phyloP scores from a whole-genome alignment of 30 jellyfish, hydroid and myxozoan genomes.

The Aurelia sp. region DNA sequence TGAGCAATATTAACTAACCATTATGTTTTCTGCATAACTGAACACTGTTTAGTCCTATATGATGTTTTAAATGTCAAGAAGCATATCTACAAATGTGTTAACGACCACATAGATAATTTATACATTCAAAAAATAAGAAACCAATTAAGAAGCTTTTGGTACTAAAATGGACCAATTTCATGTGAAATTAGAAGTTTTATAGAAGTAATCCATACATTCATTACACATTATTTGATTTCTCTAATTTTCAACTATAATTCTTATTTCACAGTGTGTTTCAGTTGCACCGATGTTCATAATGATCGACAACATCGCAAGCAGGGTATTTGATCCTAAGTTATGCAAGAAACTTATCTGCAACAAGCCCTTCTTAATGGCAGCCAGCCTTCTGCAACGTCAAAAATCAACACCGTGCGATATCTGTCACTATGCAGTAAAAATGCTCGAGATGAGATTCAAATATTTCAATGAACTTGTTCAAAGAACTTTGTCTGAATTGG shows the following conservation, averaged over 20 bases:
- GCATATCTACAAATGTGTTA: no score
- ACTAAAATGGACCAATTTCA: no score
- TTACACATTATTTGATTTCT: no score
- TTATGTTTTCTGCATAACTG: no score
- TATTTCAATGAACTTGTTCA: neutral
- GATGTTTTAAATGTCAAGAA: no score
- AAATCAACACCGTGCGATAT: slow-evolving; percentile 24
- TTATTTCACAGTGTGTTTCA: slow-evolving; percentile 31
- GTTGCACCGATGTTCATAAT: slow-evolving; percentile 26
- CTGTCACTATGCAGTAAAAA: slow-evolving; percentile 2
- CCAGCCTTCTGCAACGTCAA: neutral
- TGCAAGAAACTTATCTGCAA: slow-evolving; percentile 33
- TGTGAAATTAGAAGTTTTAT: no score
- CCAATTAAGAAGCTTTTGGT: no score
- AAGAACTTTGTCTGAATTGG: neutral
- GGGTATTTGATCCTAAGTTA: neutral
- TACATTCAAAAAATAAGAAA: no score
- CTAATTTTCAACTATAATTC: neutral
- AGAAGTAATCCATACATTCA: no score
- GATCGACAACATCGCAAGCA: slow-evolving; percentile 3
- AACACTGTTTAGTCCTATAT: no score
- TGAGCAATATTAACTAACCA: no score
- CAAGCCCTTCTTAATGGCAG: slow-evolving; percentile 17
- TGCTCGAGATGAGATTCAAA: slow-evolving; percentile 18
- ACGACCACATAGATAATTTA: no score